Evolutionary conservation across 2,888 invertebrate genomes (phyloP).

Genomic region (Aproaerema taeniolella): DNA sequence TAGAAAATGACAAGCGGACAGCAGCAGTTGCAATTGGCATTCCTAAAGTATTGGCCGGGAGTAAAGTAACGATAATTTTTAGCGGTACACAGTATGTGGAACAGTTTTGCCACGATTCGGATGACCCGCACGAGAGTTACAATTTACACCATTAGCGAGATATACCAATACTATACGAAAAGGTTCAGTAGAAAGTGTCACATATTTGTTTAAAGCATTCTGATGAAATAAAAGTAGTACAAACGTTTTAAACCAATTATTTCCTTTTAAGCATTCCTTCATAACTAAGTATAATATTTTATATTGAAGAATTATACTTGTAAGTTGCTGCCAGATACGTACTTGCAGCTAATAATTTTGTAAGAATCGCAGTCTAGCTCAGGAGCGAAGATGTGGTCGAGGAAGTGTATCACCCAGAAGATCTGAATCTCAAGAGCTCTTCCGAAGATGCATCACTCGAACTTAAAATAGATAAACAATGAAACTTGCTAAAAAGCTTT

Average conservation of each 20-base stretch:
- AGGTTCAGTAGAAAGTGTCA: slow-evolving; percentile 60
- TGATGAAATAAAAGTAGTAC: slow-evolving; percentile 1
- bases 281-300: too few species aligned
- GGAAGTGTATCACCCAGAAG: too few species aligned
- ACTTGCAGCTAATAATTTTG: too few species aligned
- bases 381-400: too few species aligned
- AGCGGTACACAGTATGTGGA: slow-evolving; percentile 68
- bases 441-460: too few species aligned
- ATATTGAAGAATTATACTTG: too few species aligned
- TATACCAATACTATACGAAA: slow-evolving; percentile 47
- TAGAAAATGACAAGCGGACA: slow-evolving; percentile 45
- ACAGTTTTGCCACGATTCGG: slow-evolving; percentile 54
- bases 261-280: too few species aligned
- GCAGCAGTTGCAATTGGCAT: slow-evolving; percentile 38
- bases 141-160: slow-evolving; percentile 67
- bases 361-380: too few species aligned
- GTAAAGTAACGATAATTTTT: slow-evolving; percentile 68
- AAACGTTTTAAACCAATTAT: slow-evolving; percentile 5
- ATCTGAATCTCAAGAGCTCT: too few species aligned
- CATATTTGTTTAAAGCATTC: slow-evolving; percentile 57
- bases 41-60: slow-evolving; percentile 29
- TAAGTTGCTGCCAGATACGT: too few species aligned
- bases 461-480: too few species aligned
- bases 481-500: too few species aligned
- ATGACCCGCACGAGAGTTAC: slow-evolving; percentile 41